These are phyloP conservation scores for Oxyscelio sp. DNA, from an alignment of 2,888 invertebrate species.

Conservation along the genomic window DNA sequence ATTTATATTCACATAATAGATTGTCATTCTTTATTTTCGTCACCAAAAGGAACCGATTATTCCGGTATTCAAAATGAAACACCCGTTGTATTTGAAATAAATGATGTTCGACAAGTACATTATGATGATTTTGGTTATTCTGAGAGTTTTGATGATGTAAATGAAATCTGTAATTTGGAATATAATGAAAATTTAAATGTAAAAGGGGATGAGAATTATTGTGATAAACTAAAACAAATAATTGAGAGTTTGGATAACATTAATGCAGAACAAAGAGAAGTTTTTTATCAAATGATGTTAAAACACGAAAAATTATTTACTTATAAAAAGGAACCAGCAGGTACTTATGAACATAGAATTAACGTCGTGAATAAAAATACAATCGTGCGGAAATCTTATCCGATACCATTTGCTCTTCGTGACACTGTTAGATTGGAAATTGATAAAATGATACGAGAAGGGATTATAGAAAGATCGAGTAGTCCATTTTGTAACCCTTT, in stretches of 20 bases:
- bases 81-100: not conserved
- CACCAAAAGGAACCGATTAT: not conserved
- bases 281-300: constrained; percentile 25
- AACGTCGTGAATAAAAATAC: constrained; percentile 71
- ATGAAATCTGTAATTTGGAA: not conserved
- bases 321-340: constrained; percentile 11
- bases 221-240: not conserved
- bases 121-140: not conserved
- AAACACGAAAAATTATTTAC: constrained; percentile 52
- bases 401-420: constrained; percentile 78
- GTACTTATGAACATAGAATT: constrained; percentile 76
- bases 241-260: not conserved
- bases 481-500: constrained; percentile 80
- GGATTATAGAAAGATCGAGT: constrained; percentile 78
- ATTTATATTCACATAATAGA: not conserved
- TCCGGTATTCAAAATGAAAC: no score
- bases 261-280: constrained; percentile 2
- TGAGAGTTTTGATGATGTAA: not conserved
- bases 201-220: not conserved
- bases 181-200: not conserved
- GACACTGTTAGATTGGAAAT: constrained; percentile 75
- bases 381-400: constrained; percentile 76
- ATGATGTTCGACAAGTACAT: not conserved
- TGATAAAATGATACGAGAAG: constrained; percentile 75
- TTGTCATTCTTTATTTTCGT: not conserved